Evolutionary conservation across 2,113 vertebrate genomes (phyloP), one percentile per base, ranked within the genome.

Genomic region (Canis aureus): DNA sequence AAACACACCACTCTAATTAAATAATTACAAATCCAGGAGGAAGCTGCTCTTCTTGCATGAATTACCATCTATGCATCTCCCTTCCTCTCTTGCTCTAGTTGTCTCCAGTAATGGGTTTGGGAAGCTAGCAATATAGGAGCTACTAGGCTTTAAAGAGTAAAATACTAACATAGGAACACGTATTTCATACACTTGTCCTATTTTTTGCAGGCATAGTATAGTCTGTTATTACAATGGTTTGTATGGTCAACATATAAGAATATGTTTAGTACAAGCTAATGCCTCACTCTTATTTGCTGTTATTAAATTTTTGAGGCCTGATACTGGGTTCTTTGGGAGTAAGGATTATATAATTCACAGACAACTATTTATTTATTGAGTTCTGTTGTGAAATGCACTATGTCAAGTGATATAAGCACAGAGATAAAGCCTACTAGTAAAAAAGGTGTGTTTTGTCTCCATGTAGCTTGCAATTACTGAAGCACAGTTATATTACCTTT

Each of bases 1-100:
- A 96, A 71, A 89, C 25, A 91, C 20, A n/a, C 13, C 15, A 38
- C 81, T 84, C 76, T 89, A 81, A 92, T 92, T 22, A 93, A 76
- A 79, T 51, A 82, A 76, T 80, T 85, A 81, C 66, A 92, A 91
- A 81, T 69, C 27, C 27, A 32, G 22, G 35, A 85, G 73, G 35
- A n/a, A 55, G 5, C 17, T 89, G 25, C 15, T 60, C 32, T 90
- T 43, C 8, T n/a, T 27, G 82, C 93, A 35, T 66, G 69, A 89
- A 81, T 97, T 85, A 80, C 8, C 53, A 0, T 73, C 29, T 87
- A 78, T 91, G 92, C 85, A 79, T 55, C 86, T 71, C 19, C 25
- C 17, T 66, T 82, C 49, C 51, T 94, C 32, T 89, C 17, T 55
- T 87, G 27, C 79, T 59, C 73, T 59, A 38, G 23, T 83, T 88